Evolutionary conservation across 2,113 vertebrate genomes (phyloP), one percentile per base, ranked within the genome.

Genomic region (Poeciliopsis retropinna): DNA sequence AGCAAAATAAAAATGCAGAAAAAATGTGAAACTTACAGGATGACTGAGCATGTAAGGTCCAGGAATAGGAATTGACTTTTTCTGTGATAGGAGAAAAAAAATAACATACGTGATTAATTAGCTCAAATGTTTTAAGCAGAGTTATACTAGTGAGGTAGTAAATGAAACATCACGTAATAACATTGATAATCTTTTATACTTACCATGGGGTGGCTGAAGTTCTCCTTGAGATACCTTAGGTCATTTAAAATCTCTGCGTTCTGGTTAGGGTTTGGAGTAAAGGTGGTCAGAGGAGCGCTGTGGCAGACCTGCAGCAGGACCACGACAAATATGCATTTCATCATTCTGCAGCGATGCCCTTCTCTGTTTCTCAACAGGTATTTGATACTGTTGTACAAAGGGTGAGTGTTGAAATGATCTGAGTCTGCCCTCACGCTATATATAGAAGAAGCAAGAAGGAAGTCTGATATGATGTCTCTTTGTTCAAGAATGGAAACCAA

Each of bases 41-140:
- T 76, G 1, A 0, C 0, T 7, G 0, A 0, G 0, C 62, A 34
- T 78, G 0, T 0, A 0, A 0, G 0, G 0, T 0, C 0, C 0
- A 60, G 86, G 83, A 14, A 3, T 15, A 0, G 0, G 1, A 6
- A 69, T 1, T 22, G 7, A 0, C 0, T 1, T 0, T 1, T 0
- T 1, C 12, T 1, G 85, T 91, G n/a, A 11, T 4, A 0, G 60
- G 31, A 29, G 11, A 76, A 0, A 82, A 82, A 3, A 84, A 29
- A 60, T 1, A 0, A 41, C 60, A 22, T 2, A 51, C 60, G 1
- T 47, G 2, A 7, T 47, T 62, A 14, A 39, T n/a, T 10, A 41
- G 1, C 39, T 47, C 5, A 29, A 34, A 9, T 17, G 0, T 60
- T 22, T n/a, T 2, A n/a, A 60, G 22, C 22, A 28, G 17, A 51